Percentiles rank a stretch among this genome's conserved stretches.
phyloP scores from a whole-genome alignment of 2,113 vertebrate species.

The Podarcis muralis region DNA sequence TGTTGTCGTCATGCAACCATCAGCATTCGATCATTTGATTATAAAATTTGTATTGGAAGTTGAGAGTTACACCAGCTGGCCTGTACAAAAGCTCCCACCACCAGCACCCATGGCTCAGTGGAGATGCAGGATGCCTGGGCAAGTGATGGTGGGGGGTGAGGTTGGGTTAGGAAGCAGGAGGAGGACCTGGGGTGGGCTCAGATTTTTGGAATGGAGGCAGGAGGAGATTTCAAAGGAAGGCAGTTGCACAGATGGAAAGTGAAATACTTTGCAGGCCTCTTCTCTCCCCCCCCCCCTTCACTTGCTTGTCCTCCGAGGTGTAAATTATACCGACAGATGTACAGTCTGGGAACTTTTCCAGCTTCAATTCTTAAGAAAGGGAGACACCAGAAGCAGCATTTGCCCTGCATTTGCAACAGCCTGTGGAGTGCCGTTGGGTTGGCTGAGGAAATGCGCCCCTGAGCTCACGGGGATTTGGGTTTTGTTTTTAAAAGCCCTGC shows the following conservation, averaged over 20 bases:
- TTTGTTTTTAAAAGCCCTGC: too few species aligned
- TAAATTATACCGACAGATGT: constrained; percentile 71
- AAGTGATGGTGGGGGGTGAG: background rate
- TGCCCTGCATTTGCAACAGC: constrained; percentile 42
- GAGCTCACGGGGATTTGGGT: too few species aligned
- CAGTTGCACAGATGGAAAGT: constrained; percentile 70
- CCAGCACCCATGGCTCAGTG: too few species aligned
- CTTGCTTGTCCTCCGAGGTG: constrained; percentile 66
- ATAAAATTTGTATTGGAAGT: too few species aligned
- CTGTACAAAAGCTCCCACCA: too few species aligned
- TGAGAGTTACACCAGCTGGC: too few species aligned
- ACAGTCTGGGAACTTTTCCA: constrained; percentile 68
- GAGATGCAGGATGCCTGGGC: background rate
- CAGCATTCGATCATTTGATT: background rate
- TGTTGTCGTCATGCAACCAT: too few species aligned
- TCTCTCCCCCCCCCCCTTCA: constrained; percentile 53
- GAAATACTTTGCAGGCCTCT: constrained; percentile 57
- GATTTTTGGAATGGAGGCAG: background rate
- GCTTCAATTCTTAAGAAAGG: constrained; percentile 42
- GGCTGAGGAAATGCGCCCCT: constrained; percentile 9
- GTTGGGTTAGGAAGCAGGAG: background rate
- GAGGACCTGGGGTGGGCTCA: background rate
- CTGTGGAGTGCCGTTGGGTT: constrained; percentile 28
- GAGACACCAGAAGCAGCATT: constrained; percentile 54
- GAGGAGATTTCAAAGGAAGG: constrained; percentile 38